Evolutionary conservation across 2,113 vertebrate species (phyloP).

Genomic region (Bufo gargarizans): DNA sequence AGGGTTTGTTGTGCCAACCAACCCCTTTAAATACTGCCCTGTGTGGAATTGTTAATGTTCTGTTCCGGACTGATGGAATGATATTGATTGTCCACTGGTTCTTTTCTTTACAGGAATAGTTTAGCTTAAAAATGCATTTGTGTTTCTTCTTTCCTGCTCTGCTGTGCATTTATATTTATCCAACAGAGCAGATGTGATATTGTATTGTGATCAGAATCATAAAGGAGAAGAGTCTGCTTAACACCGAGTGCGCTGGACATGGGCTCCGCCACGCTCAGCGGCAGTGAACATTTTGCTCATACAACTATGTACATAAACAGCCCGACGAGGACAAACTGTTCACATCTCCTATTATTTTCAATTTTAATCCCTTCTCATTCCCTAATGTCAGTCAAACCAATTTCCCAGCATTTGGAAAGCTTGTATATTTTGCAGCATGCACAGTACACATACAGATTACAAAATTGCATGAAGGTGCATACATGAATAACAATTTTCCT

Average conservation of each 20-base stretch:
- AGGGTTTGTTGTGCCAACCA: background rate
- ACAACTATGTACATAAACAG: background rate
- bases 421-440: background rate
- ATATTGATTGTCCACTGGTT: background rate
- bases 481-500: background rate
- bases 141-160: background rate
- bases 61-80: background rate
- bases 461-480: background rate
- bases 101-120: background rate
- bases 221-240: background rate
- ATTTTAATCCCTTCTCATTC: background rate
- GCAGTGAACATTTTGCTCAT: background rate
- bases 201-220: constrained; percentile 28
- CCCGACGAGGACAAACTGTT: background rate
- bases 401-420: background rate
- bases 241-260: constrained; percentile 23
- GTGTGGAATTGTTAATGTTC: background rate
- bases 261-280: background rate
- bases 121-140: background rate
- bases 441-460: background rate
- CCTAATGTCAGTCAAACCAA: background rate
- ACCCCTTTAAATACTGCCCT: background rate
- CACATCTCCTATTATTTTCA: background rate
- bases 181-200: constrained; percentile 43
- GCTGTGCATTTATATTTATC: constrained; percentile 14